phyloP scores from a whole-genome alignment of 2,113 vertebrate species.

The Planiliza haematocheilus region DNA sequence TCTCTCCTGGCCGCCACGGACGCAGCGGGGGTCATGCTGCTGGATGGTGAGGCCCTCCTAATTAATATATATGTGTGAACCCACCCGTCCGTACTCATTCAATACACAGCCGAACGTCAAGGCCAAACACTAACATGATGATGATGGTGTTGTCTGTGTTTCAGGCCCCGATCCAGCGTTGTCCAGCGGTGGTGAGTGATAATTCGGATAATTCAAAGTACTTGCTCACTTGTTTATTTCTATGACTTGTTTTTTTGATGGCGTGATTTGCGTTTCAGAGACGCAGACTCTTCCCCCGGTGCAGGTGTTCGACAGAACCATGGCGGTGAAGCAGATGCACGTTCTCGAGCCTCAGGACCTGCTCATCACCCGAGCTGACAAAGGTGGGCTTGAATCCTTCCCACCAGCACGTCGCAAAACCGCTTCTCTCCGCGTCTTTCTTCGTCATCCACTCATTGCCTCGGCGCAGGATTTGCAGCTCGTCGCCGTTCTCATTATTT shows the following conservation, averaged over 20 bases:
- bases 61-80: conserved; percentile 46
- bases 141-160: conserved; percentile 44
- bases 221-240: background rate
- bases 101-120: conserved; percentile 50
- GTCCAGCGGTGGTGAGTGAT: conserved; percentile 72
- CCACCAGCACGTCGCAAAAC: conserved; percentile 20
- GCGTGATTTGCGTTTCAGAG: conserved; percentile 79
- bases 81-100: conserved; percentile 44
- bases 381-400: conserved; percentile 84
- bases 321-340: conserved; percentile 95
- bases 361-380: conserved; percentile 91
- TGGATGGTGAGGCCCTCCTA: conserved; percentile 81
- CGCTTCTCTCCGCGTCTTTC: background rate
- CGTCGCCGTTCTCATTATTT: conserved; percentile 29
- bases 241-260: background rate
- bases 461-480: conserved; percentile 22
- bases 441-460: conserved; percentile 14
- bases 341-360: conserved; percentile 95
- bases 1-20: conserved; percentile 95
- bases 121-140: conserved; percentile 20
- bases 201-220: no score
- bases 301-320: conserved; percentile 94
- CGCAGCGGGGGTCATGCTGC: conserved; percentile 90
- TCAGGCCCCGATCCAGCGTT: conserved; percentile 70
- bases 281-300: conserved; percentile 82